Conservation (phyloP, 2,888 invertebrate genomes). For the Embidobia sp. region DNA sequence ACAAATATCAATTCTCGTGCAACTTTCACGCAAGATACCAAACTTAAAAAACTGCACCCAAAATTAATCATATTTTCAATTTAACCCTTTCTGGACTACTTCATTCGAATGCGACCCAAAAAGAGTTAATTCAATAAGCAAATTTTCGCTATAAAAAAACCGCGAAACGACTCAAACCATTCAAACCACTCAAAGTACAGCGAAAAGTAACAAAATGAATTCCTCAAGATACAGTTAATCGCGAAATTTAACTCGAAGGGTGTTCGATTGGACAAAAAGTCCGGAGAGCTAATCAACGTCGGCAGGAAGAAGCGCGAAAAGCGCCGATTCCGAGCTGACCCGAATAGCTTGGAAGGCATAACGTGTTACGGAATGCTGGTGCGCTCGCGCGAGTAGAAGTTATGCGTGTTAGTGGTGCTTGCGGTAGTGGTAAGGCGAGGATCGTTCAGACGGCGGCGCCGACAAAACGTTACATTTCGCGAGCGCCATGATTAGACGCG, state of each 20-base stretch:
- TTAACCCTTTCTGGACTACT: no score
- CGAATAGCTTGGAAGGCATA: constrained; percentile 61
- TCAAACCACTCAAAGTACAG: background rate
- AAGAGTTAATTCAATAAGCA: no score
- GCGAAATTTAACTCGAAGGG: no score
- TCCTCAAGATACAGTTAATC: no score
- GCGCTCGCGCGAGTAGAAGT: constrained; percentile 52
- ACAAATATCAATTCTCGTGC: no score
- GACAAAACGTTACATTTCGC: constrained; percentile 72
- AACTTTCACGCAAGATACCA: no score
- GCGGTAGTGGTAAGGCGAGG: constrained; percentile 62
- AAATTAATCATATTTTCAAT: no score
- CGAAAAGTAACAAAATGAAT: no score
- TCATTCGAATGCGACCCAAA: no score
- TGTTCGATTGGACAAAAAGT: constrained; percentile 12
- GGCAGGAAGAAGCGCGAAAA: constrained; percentile 45
- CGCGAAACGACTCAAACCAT: no score
- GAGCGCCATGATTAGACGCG: constrained; percentile 76
- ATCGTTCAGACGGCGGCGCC: constrained; percentile 63
- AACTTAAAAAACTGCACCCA: no score
- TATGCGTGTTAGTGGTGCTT: constrained; percentile 63
- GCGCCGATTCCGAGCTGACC: constrained; percentile 55
- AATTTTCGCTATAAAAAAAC: no score
- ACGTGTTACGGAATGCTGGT: constrained; percentile 61
- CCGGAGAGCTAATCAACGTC: background rate